phyloP scores from a whole-genome alignment of 2,797 vertebrate species.

The Tauraco hartlaubi region DNA sequence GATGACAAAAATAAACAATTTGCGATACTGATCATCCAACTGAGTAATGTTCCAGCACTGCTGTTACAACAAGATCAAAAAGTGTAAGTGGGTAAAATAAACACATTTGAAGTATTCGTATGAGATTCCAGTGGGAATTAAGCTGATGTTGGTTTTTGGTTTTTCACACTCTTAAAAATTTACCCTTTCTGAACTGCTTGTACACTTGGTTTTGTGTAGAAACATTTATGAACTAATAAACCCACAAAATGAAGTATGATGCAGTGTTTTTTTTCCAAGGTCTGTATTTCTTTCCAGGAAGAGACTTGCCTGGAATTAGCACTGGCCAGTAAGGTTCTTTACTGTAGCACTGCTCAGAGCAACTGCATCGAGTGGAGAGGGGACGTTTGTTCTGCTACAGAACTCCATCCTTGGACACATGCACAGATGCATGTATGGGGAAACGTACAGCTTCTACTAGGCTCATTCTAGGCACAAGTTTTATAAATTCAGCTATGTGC shows the following conservation, averaged over 20 bases:
- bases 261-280: neutral
- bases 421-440: neutral
- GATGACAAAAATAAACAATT: conserved; percentile 92
- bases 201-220: neutral
- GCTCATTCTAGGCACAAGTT: neutral
- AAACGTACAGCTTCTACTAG: neutral
- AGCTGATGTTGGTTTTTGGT: neutral
- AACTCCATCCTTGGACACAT: neutral
- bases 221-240: neutral
- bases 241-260: neutral
- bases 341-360: neutral
- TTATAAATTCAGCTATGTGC: neutral
- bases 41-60: conserved; percentile 87
- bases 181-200: neutral
- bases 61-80: conserved; percentile 86
- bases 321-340: neutral
- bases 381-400: neutral
- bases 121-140: neutral
- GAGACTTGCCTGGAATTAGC: neutral
- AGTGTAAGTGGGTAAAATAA: conserved; percentile 82
- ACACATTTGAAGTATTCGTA: neutral
- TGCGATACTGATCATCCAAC: conserved; percentile 88
- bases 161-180: neutral
- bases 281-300: neutral
- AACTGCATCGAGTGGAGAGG: fast-evolving